Conservation (phyloP, 2,888 invertebrate species). For the Boloria euphrosyne region DNA sequence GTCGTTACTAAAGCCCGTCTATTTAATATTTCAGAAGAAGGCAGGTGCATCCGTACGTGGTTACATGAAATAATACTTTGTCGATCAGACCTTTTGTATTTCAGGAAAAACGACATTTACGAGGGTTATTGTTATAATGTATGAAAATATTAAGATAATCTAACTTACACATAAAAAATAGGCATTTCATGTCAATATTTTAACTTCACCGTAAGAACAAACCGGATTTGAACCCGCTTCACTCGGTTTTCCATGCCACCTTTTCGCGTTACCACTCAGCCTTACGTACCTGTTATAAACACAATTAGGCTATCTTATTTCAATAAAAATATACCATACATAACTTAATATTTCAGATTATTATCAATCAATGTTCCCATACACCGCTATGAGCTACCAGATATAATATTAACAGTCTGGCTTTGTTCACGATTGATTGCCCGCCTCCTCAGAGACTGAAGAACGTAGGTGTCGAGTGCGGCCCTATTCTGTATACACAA, state of each 20-base stretch:
- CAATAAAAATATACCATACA: no score
- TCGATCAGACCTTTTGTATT: constrained; percentile 11
- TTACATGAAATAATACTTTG: constrained; percentile 34
- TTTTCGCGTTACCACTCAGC: no score
- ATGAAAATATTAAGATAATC: no score
- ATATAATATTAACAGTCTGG: constrained; percentile 43
- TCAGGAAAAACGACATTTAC: neutral
- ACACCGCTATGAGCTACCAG: constrained; percentile 17
- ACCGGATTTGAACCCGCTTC: no score
- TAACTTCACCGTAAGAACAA: no score
- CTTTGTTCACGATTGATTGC: constrained; percentile 48
- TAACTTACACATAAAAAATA: no score
- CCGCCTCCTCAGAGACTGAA: constrained; percentile 41
- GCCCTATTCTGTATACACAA: constrained; percentile 33
- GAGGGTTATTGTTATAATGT: no score
- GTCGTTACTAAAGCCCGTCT: constrained; percentile 50
- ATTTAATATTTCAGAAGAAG: constrained; percentile 52
- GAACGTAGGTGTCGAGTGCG: constrained; percentile 30
- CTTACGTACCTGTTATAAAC: no score
- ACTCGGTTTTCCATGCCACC: no score
- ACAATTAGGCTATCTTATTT: no score
- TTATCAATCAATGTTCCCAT: neutral
- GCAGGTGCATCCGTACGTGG: constrained; percentile 48
- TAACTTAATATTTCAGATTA: no score
- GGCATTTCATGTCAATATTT: no score